Evolutionary conservation across 2,888 invertebrate species (phyloP), one percentile per base, ranked within the genome.

Genomic region (Cephus rjabovi): DNA sequence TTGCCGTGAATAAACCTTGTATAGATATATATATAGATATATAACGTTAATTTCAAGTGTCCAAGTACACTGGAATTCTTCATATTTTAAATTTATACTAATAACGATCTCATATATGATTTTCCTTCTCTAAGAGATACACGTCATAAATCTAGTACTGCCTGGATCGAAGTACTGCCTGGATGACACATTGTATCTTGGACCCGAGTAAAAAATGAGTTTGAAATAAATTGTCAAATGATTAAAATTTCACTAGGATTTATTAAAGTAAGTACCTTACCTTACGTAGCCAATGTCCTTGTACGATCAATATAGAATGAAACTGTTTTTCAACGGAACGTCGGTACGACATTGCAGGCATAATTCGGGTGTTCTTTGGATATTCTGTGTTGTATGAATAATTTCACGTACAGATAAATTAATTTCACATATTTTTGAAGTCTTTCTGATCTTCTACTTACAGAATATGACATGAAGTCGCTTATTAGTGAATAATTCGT

Each of bases 111-210:
- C 86, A 81, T 84, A 81, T 84, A 82, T 82, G 79, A 83, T 85
- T 86, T 82, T 87, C 84, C 84, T 86, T 87, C 85, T 85, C 83
- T 84, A 86, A 85, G 81, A 79, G 81, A 81, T 84, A 82, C 73
- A 82, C 82, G 83, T 82, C 83, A 83, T 81, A 79, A 79, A 78
- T 79, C 79, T 84, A 82, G 83, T 80, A 82, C 85, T 87, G 87
- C 15, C 40, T 40, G 86, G 88, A 87, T 87, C 86, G 86, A 87
- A 89, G 87, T 88, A 87, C 88, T 88, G 87, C 88, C 86, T 89
- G 86, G 85, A 86, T 83, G 86, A 87, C 88, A 88, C 88, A 87
- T 86, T 88, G 87, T 88, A 88, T 87, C 86, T 88, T 87, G 87
- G 86, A 87, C 87, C 86, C 85, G 85, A 84, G 86, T 87, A 89